phyloP scores from a whole-genome alignment of 1,140 invertebrate genomes.

The Pteromalus puparum region DNA sequence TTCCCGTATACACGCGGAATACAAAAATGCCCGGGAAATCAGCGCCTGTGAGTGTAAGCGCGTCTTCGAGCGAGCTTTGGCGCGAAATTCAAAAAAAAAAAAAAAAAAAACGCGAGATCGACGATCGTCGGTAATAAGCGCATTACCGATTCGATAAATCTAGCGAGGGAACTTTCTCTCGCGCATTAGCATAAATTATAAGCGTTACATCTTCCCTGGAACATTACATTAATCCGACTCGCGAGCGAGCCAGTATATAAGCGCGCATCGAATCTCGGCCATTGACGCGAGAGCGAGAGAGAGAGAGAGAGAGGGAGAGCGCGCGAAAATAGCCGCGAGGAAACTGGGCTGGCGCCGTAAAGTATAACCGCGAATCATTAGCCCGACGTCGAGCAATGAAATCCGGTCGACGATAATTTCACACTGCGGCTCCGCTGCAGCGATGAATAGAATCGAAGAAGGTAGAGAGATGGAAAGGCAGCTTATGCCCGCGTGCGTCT shows the following conservation, averaged over 20 bases:
- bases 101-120: too few relatives aligned
- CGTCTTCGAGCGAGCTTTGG: not conserved
- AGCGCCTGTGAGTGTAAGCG: not conserved
- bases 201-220: not conserved
- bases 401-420: slow-evolving; percentile 54
- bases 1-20: slow-evolving; percentile 15
- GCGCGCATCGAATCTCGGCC: slow-evolving; percentile 56
- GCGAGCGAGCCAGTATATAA: not conserved
- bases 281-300: slow-evolving; percentile 54
- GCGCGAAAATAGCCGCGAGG: slow-evolving; percentile 61
- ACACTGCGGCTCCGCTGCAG: not conserved
- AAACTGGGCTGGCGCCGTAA: slow-evolving; percentile 63
- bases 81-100: slow-evolving; percentile 5
- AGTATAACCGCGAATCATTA: slow-evolving; percentile 65
- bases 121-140: not conserved
- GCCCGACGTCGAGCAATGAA: slow-evolving; percentile 58
- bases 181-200: slow-evolving; percentile 17
- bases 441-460: not conserved
- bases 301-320: too few relatives aligned
- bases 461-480: not conserved
- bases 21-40: slow-evolving; percentile 42
- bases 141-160: not conserved
- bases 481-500: not conserved
- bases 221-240: not conserved
- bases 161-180: not conserved